Evolutionary conservation across 1,140 invertebrate species (phyloP).

Genomic region (Phocides pigmalion): DNA sequence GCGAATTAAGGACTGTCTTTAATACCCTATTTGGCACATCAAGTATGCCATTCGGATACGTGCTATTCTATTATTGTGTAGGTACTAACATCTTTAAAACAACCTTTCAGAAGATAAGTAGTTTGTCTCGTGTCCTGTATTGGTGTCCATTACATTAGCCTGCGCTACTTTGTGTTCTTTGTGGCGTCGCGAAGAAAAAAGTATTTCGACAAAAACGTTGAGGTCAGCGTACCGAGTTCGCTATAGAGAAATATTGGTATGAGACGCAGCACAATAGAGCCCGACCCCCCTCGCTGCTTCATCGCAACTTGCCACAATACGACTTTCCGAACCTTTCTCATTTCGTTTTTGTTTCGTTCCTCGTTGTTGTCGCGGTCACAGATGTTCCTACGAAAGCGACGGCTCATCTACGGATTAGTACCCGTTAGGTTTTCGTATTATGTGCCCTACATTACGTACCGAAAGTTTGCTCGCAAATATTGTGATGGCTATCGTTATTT

Average conservation of each 20-base stretch:
- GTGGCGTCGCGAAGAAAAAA: slow-evolving; percentile 24
- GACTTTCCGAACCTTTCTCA: slow-evolving; percentile 75
- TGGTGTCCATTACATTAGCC: slow-evolving; percentile 32
- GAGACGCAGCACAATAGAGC: slow-evolving; percentile 42
- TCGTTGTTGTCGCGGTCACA: slow-evolving; percentile 60
- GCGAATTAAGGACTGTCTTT: slow-evolving; percentile 54
- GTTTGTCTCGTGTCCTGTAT: slow-evolving; percentile 9
- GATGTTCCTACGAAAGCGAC: slow-evolving; percentile 63
- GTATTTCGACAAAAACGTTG: slow-evolving; percentile 30
- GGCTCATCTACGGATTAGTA: slow-evolving; percentile 74
- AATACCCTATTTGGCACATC: slow-evolving; percentile 27
- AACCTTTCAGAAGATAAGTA: slow-evolving; percentile 1
- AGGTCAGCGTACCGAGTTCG: slow-evolving; percentile 33
- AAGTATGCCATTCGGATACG: slow-evolving; percentile 14
- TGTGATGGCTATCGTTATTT: slow-evolving; percentile 36
- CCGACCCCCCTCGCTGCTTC: slow-evolving; percentile 39
- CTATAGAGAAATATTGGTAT: slow-evolving; percentile 34
- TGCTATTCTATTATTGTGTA: slow-evolving; percentile 6
- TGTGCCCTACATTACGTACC: slow-evolving; percentile 56
- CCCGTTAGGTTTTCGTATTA: slow-evolving; percentile 68
- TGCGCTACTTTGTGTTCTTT: slow-evolving; percentile 32
- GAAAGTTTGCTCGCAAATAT: slow-evolving; percentile 41
- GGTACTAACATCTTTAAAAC: background rate
- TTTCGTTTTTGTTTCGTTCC: slow-evolving; percentile 74
- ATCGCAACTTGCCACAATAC: slow-evolving; percentile 70